These are phyloP conservation scores for Dicentrarchus labrax DNA, from an alignment of 2,113 vertebrate species.

Conservation along the genomic window DNA sequence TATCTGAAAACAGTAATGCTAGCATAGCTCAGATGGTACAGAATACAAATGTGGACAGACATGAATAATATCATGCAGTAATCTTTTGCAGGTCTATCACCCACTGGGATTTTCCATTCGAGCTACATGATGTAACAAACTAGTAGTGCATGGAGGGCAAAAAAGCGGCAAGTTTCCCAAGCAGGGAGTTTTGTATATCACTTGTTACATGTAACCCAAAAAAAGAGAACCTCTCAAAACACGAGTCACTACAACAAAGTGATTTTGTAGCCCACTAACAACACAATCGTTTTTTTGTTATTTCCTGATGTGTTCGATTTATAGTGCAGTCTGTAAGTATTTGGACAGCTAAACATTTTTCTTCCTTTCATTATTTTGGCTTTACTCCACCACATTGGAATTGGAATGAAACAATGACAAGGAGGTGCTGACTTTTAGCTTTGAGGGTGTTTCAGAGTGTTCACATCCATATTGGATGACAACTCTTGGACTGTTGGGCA, in stretches of 20 bases:
- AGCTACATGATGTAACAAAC: constrained; percentile 17
- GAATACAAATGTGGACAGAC: constrained; percentile 62
- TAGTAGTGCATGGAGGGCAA: constrained; percentile 7
- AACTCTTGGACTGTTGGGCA: not conserved
- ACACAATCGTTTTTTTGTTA: constrained; percentile 2
- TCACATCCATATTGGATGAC: constrained; percentile 7
- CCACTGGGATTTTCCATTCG: constrained; percentile 33
- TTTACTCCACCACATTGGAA: constrained; percentile 12
- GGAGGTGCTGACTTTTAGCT: constrained; percentile 32
- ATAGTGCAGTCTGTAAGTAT: constrained; percentile 5
- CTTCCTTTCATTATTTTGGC: constrained; percentile 25
- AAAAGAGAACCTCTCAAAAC: not conserved
- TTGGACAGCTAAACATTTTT: constrained; percentile 19
- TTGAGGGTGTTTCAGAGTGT: not conserved
- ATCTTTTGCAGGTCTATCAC: constrained; percentile 34
- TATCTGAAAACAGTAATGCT: constrained; percentile 45
- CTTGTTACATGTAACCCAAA: constrained; percentile 9
- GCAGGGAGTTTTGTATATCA: not conserved
- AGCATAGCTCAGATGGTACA: constrained; percentile 44
- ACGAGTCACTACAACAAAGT: not conserved
- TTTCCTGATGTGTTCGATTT: constrained; percentile 17
- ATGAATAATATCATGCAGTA: constrained; percentile 41
- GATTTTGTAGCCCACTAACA: constrained; percentile 7
- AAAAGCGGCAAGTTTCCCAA: constrained; percentile 8
- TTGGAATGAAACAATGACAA: constrained; percentile 21